Conservation (phyloP, 2,113 vertebrate species). For the Triplophysa rosa region DNA sequence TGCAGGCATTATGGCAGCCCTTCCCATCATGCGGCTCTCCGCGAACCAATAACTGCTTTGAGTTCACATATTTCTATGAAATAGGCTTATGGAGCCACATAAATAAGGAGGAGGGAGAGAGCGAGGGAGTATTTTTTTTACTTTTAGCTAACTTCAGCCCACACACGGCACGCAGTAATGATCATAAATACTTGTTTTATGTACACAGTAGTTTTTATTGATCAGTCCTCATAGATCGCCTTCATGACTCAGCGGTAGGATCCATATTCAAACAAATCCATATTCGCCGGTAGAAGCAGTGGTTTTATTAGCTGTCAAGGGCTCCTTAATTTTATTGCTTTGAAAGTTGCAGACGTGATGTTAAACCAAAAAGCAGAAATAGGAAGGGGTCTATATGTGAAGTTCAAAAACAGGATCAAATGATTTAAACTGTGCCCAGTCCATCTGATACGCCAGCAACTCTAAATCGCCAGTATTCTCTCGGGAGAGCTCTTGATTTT, state of each 20-base stretch:
- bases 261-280: constrained; percentile 35
- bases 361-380: background rate
- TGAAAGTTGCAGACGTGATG: background rate
- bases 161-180: constrained; percentile 34
- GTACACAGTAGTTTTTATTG: constrained; percentile 36
- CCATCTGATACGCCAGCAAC: background rate
- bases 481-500: background rate
- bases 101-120: constrained; percentile 1
- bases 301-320: constrained; percentile 19
- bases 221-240: constrained; percentile 2
- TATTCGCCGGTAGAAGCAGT: background rate
- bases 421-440: background rate
- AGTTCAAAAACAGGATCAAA: constrained; percentile 12
- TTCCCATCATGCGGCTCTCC: constrained; percentile 6
- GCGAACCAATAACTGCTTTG: constrained; percentile 37
- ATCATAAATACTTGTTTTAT: constrained; percentile 38
- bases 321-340: constrained; percentile 19
- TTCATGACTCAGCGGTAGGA: constrained; percentile 7
- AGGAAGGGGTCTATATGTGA: constrained; percentile 1
- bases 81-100: constrained; percentile 16
- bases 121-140: constrained; percentile 15
- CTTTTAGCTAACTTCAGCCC: constrained; percentile 21
- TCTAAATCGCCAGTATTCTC: background rate
- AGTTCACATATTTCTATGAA: constrained; percentile 22
- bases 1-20: constrained; percentile 13